Evolutionary conservation across 1,140 invertebrate genomes (phyloP).

Genomic region (Scaptodrosophila lebanonensis): DNA sequence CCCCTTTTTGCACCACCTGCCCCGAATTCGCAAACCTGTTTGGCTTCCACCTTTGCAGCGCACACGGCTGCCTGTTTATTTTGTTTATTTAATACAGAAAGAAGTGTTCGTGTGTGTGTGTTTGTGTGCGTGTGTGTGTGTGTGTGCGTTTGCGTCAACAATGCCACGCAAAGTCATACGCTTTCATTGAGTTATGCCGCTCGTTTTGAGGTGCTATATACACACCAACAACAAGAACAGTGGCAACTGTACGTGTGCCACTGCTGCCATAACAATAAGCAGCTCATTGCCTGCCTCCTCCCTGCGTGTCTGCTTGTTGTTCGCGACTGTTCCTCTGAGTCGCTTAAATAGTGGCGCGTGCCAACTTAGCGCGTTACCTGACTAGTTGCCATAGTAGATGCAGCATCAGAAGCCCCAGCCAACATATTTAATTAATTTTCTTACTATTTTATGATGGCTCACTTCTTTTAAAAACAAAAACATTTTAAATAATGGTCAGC

Average conservation of each 20-base stretch:
- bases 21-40: constrained; percentile 2
- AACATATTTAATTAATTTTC: too few species aligned
- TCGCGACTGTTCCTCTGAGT: too few species aligned
- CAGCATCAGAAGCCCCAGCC: too few species aligned
- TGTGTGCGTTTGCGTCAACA: constrained; percentile 16
- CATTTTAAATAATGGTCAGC: too few species aligned
- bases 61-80: constrained; percentile 46
- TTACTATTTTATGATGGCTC: too few species aligned
- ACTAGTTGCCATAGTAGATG: constrained; percentile 4
- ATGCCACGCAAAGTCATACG: constrained; percentile 32
- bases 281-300: constrained; percentile 53
- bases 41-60: constrained; percentile 46
- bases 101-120: too few species aligned
- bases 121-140: constrained; percentile 44
- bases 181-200: constrained; percentile 70
- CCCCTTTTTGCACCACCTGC: constrained; percentile 15
- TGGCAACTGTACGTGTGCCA: constrained; percentile 9
- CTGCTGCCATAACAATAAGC: constrained; percentile 58
- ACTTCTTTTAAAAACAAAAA: too few species aligned
- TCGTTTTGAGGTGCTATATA: constrained; percentile 42
- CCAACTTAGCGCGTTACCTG: constrained; percentile 48
- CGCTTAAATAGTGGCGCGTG: constrained; percentile 65
- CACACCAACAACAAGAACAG: too few species aligned
- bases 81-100: constrained; percentile 74
- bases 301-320: too few species aligned